These are phyloP conservation scores for Acleris holmiana DNA, from an alignment of 2,888 invertebrate genomes.

Conservation along the genomic window DNA sequence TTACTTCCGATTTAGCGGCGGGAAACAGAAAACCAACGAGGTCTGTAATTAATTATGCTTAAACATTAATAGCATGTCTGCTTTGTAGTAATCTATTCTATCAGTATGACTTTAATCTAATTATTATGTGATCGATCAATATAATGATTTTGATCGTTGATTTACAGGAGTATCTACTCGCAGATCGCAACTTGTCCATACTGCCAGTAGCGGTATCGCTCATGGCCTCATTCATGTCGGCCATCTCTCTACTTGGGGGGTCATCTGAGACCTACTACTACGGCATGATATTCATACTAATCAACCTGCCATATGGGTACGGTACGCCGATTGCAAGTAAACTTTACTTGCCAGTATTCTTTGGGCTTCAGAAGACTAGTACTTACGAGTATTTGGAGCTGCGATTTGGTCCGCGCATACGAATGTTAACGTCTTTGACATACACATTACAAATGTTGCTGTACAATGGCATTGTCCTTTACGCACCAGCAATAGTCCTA, in stretches of 20 bases:
- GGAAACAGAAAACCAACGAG: constrained; percentile 92
- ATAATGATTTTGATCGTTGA: background rate
- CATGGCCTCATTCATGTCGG: constrained; percentile 97
- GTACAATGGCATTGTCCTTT: constrained; percentile 96
- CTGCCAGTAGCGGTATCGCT: constrained; percentile 93
- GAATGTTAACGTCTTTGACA: constrained; percentile 91
- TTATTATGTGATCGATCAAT: background rate
- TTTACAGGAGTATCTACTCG: constrained; percentile 91
- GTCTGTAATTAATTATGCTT: constrained; percentile 59
- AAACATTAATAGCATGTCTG: no score
- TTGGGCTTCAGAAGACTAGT: constrained; percentile 91
- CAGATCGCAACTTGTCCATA: constrained; percentile 91
- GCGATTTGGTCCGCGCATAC: constrained; percentile 91
- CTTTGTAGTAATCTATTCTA: no score
- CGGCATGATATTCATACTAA: constrained; percentile 92
- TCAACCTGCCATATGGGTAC: constrained; percentile 90
- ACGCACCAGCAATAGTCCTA: constrained; percentile 96
- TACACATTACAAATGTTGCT: constrained; percentile 95
- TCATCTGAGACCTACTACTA: constrained; percentile 94
- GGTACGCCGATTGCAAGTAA: constrained; percentile 91
- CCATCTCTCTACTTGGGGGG: constrained; percentile 94
- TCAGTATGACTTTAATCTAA: background rate
- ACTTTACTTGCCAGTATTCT: constrained; percentile 93
- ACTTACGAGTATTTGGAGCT: constrained; percentile 96
- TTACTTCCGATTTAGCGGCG: constrained; percentile 93